phyloP scores from a whole-genome alignment of 1,140 invertebrate genomes.

The Cotesia glomerata region DNA sequence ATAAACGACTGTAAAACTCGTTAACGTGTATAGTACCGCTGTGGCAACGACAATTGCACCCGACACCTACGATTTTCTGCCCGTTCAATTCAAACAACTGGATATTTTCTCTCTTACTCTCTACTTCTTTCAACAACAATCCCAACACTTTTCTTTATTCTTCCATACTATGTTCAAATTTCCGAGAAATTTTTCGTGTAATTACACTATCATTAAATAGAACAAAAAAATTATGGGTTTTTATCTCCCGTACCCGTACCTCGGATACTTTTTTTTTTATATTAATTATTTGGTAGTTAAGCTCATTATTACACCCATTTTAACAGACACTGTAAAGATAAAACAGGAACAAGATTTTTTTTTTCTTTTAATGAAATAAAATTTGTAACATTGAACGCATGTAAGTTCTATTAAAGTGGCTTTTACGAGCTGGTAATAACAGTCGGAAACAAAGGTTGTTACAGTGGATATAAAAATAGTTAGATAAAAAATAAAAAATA shows the following conservation, averaged over 20 bases:
- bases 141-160: neutral
- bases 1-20: neutral
- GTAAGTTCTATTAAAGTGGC: neutral
- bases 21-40: neutral
- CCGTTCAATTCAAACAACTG: neutral
- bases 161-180: neutral
- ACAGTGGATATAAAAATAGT: too few relatives aligned
- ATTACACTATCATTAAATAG: neutral
- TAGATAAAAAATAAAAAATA: too few relatives aligned
- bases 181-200: neutral
- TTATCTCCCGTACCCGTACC: neutral
- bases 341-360: neutral
- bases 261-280: neutral
- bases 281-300: neutral
- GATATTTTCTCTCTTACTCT: neutral
- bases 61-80: constrained; percentile 9
- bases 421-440: constrained; percentile 9
- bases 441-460: too few relatives aligned
- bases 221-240: neutral
- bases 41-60: constrained; percentile 1
- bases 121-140: neutral
- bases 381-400: neutral
- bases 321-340: neutral
- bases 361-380: neutral
- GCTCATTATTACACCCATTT: neutral